phyloP scores from a whole-genome alignment of 2,113 vertebrate genomes.

The Callionymus lyra region DNA sequence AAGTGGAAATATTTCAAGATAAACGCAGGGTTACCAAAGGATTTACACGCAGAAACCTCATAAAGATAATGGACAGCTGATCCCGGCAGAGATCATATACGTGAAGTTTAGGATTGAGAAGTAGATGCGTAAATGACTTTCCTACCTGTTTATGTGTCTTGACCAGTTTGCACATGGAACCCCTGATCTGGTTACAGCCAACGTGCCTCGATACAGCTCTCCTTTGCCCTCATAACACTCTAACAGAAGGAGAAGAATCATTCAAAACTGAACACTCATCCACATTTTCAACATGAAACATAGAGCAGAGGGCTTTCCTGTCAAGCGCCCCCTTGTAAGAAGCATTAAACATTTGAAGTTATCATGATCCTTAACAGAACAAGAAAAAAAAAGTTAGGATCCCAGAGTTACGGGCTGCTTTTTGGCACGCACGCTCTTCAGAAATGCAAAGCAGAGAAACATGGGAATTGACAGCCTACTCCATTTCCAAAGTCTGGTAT shows the following conservation, averaged over 20 bases:
- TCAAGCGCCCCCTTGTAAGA: too few species aligned
- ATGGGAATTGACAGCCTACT: conserved; percentile 35
- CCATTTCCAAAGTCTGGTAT: conserved; percentile 1
- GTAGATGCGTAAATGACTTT: neutral
- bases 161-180: conserved; percentile 86
- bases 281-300: neutral
- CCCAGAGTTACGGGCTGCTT: conserved; percentile 5
- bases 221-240: conserved; percentile 89
- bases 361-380: too few species aligned
- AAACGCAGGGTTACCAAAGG: too few species aligned
- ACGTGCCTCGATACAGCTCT: conserved; percentile 77
- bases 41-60: too few species aligned
- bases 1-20: too few species aligned
- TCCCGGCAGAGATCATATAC: too few species aligned
- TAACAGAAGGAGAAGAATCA: conserved; percentile 43
- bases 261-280: conserved; percentile 12
- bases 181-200: conserved; percentile 86
- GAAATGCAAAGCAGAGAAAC: conserved; percentile 35
- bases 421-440: conserved; percentile 35
- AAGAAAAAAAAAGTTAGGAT: too few species aligned
- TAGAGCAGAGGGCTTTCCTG: too few species aligned
- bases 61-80: too few species aligned
- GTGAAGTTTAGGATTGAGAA: too few species aligned
- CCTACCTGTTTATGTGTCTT: conserved; percentile 68
- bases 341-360: too few species aligned